A percentile compares a stretch with the other conserved stretches of the same genome.
These are phyloP conservation scores for Coluber constrictor DNA, from an alignment of 2,797 vertebrate species.

Conservation along the genomic window DNA sequence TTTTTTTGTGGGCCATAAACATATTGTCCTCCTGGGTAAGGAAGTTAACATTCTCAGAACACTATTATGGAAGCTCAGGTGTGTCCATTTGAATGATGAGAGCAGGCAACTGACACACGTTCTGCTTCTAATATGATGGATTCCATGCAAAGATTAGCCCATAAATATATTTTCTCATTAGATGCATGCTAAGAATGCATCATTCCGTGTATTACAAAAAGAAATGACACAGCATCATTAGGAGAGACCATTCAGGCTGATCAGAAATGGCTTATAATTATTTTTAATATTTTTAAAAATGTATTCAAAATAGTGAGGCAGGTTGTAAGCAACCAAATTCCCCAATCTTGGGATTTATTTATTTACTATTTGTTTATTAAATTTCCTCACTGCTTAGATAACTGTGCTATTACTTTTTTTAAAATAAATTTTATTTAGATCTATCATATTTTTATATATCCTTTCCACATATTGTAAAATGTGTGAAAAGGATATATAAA, in stretches of 20 bases:
- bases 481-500: too few species aligned
- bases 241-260: background rate
- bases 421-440: too few species aligned
- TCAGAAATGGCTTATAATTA: background rate
- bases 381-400: background rate
- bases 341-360: too few species aligned
- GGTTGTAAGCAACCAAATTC: background rate
- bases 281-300: too few species aligned
- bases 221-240: background rate
- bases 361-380: too few species aligned
- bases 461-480: background rate
- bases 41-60: background rate
- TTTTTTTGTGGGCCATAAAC: background rate
- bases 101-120: background rate
- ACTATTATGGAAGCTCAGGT: background rate
- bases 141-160: background rate
- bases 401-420: too few species aligned
- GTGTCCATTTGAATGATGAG: background rate
- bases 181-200: background rate
- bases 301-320: too few species aligned
- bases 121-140: background rate
- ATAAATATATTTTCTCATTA: background rate
- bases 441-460: too few species aligned
- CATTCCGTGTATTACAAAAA: background rate
- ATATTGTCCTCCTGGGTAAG: background rate